These are phyloP conservation scores for Mercenaria mercenaria DNA, from an alignment of 1,140 invertebrate genomes.

Conservation along the genomic window DNA sequence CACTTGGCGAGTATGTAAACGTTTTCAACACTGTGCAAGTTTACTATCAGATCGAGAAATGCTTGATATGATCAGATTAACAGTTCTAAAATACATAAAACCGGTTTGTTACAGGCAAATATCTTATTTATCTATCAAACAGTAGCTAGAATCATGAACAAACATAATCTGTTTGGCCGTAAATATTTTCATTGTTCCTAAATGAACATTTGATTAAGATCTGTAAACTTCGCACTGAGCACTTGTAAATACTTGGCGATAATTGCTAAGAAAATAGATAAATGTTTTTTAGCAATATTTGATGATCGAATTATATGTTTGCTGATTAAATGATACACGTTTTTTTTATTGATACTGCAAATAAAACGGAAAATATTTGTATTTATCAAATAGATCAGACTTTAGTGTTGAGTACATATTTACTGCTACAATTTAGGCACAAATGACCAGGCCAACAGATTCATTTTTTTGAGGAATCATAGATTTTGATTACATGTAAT, in stretches of 20 bases:
- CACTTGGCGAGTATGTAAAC: constrained; percentile 53
- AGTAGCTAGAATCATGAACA: constrained; percentile 40
- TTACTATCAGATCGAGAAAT: constrained; percentile 17
- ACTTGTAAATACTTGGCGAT: constrained; percentile 38
- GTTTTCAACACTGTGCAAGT: constrained; percentile 62
- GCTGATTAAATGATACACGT: neutral
- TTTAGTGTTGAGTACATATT: too few relatives aligned
- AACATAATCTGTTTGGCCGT: constrained; percentile 44
- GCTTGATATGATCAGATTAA: constrained; percentile 43
- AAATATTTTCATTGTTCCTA: constrained; percentile 56
- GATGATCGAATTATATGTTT: constrained; percentile 15
- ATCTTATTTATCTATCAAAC: constrained; percentile 64
- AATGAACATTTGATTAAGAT: constrained; percentile 50
- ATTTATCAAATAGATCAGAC: neutral
- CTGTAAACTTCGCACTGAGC: constrained; percentile 29
- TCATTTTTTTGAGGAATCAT: too few relatives aligned
- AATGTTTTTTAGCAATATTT: constrained; percentile 24
- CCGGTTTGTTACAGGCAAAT: constrained; percentile 57
- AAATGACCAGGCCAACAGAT: too few relatives aligned
- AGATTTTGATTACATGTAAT: too few relatives aligned
- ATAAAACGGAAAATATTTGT: constrained; percentile 2
- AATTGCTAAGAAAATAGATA: constrained; percentile 26
- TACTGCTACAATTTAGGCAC: too few relatives aligned
- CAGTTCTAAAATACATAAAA: constrained; percentile 57
- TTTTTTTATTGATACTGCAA: neutral